Base-by-base conservation (phyloP, 1,140 invertebrate genomes). In the Anadara kagoshimensis region DNA sequence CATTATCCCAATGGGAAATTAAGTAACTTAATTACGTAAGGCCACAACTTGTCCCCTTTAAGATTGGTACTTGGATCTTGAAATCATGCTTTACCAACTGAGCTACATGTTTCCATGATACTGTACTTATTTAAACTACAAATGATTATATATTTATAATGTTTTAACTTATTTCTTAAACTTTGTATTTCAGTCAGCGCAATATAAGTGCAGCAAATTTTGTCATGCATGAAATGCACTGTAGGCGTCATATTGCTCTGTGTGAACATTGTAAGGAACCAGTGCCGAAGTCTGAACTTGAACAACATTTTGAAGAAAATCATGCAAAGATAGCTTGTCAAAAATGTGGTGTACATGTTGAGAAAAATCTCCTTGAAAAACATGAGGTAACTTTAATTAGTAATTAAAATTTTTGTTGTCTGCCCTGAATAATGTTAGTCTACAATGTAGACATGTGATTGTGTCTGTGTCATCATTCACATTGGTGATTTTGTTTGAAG, bases 211-310 rank as follows among this genome's bases (percentile, higher is more conserved):
- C 77, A 8, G 79, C 58, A 0, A 91, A 91, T 81, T 91, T 88
- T 79, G 81, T 88, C 5, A 89, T 90, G 83, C 90, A 91, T 81
- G 85, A 86, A 57, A 84, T 90, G 66, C 90, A 91, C 79, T 91
- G 90, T 79, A 79, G 80, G n/a, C 70, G 90, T 18, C 90, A 90
- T 75, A 87, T 91, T 51, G 76, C 85, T 5, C 54, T 90, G 11
- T 91, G 90, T 81, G 62, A 84, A 14, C 81, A 88, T 49, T 91
- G 90, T 65, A 67, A 88, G 44, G 90, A 90, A 68, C 86, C 90
- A 0, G 79, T 90, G 29, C 87, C 89, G 12, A 83, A 83, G 26
- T 74, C 79, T 18, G 87, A 90, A 73, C 78, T 88, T 59, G 86
- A 89, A 11, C 68, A 85, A 18, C 90, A 91, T 75, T 83, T 87